These are phyloP conservation scores for Pollenia labialis DNA, from an alignment of 2,888 invertebrate species.

Conservation along the genomic window DNA sequence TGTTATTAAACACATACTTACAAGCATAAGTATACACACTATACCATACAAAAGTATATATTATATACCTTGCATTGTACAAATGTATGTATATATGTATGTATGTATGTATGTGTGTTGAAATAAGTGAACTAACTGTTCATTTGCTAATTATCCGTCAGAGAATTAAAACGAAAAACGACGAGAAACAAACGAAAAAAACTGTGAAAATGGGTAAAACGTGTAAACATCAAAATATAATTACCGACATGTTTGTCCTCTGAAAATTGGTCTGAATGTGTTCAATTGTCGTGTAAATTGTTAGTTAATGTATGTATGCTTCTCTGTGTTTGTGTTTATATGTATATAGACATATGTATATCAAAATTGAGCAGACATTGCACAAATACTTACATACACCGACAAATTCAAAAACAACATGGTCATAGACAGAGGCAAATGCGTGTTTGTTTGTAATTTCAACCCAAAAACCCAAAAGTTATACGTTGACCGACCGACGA, in stretches of 20 bases:
- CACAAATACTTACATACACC: neutral
- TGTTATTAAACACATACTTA: neutral
- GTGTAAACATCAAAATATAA: slow-evolving; percentile 76
- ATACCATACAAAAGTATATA: neutral
- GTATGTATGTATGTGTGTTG: neutral
- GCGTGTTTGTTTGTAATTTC: slow-evolving; percentile 66
- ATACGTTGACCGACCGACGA: slow-evolving; percentile 43
- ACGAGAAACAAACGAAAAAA: slow-evolving; percentile 31
- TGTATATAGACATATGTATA: slow-evolving; percentile 2
- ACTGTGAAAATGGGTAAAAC: slow-evolving; percentile 75
- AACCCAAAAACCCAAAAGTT: slow-evolving; percentile 57
- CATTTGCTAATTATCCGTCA: slow-evolving; percentile 71
- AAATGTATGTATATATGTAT: neutral
- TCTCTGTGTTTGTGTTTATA: slow-evolving; percentile 31
- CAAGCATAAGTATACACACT: neutral
- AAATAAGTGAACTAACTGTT: slow-evolving; percentile 68
- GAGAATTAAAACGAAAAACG: slow-evolving; percentile 66
- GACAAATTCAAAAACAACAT: slow-evolving; percentile 14
- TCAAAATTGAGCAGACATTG: neutral
- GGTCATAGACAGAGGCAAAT: slow-evolving; percentile 45
- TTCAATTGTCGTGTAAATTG: slow-evolving; percentile 66
- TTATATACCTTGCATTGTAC: too few species aligned
- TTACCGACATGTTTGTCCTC: slow-evolving; percentile 73
- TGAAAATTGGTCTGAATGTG: slow-evolving; percentile 64
- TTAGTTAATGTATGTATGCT: slow-evolving; percentile 35